Conservation (phyloP, 2,888 invertebrate species). For the Orchesellides sinensis region DNA sequence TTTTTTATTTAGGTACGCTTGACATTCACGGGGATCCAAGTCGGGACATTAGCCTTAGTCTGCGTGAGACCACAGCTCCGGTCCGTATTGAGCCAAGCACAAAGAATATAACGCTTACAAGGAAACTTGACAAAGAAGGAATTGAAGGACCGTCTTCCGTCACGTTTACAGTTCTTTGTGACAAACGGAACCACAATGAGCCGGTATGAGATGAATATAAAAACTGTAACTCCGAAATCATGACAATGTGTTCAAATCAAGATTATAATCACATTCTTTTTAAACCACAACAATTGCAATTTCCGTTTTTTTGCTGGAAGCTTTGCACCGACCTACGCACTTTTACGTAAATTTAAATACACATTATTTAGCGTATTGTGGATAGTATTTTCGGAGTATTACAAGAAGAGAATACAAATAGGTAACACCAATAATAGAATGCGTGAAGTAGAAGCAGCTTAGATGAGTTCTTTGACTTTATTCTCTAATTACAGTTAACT, state of each 20-base stretch:
- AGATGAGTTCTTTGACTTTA: no score
- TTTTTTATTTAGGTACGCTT: constrained; percentile 80
- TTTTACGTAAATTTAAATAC: no score
- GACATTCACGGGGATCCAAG: constrained; percentile 89
- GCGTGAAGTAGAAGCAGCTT: no score
- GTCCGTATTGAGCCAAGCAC: constrained; percentile 86
- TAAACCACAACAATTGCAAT: constrained; percentile 23
- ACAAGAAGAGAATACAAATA: no score
- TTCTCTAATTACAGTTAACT: no score
- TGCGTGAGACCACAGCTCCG: constrained; percentile 89
- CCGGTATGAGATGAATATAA: constrained; percentile 81
- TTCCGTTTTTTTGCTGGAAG: constrained; percentile 24
- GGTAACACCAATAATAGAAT: no score
- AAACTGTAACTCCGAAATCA: constrained; percentile 2
- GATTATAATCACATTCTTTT: constrained; percentile 8
- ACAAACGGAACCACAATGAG: constrained; percentile 86
- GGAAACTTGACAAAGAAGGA: constrained; percentile 88
- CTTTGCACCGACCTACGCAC: no score
- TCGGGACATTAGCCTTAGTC: constrained; percentile 87
- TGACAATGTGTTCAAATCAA: constrained; percentile 13
- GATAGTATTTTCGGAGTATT: no score
- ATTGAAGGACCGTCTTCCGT: constrained; percentile 89
- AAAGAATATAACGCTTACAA: constrained; percentile 88
- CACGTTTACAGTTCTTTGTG: constrained; percentile 91
- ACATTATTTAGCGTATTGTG: no score